Base-by-base conservation (phyloP, 2,888 invertebrate species). In the Geotrupes spiniger region DNA sequence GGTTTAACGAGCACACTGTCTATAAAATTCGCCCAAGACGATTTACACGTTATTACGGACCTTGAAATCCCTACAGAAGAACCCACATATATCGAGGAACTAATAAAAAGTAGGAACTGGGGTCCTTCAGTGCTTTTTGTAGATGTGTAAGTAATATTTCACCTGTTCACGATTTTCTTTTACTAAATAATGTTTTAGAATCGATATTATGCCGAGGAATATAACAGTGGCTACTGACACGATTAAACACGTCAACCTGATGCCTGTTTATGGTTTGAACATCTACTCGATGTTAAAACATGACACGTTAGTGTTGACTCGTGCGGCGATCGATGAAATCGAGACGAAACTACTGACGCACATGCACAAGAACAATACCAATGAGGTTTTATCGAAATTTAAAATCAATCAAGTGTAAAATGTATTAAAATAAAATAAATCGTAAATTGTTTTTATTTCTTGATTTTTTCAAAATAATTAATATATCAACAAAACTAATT, bases 281-380 rank as follows among this genome's bases (percentile, higher is more conserved):
- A 94, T 96, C 0, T 89, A 88, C 74, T 95, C 96, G 26, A 95
- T 99, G 91, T 70, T 99, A 53, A 99, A 99, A 75, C 92, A 98
- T 72, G 89, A 92, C 53, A 97, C 96, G 0, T 74, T 99, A 6
- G 85, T 98, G 3, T 70, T 98, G 2, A 95, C 96, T 0, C 74
- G 86, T 55, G 80, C 83, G 36, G 96, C 97, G 0, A 83, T 91
- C 1, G 87, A 93, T 63, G 80, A 80, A 64, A 83, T 98, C 54
- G 93, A 97, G 74, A 83, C 88, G 40, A 85, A 82, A 65, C 67
- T 93, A 52, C 68, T 93, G 9, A 80, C 74, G 47, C 83, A 87
- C 56, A 71, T 91, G 8, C 78, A 90, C 68, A 78, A 84, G 40
- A 75, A 78, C 41, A 81, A 83, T 60, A 70, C 62, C 9, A 58